phyloP scores from a whole-genome alignment of 2,888 invertebrate genomes.

The Brenthis ino region DNA sequence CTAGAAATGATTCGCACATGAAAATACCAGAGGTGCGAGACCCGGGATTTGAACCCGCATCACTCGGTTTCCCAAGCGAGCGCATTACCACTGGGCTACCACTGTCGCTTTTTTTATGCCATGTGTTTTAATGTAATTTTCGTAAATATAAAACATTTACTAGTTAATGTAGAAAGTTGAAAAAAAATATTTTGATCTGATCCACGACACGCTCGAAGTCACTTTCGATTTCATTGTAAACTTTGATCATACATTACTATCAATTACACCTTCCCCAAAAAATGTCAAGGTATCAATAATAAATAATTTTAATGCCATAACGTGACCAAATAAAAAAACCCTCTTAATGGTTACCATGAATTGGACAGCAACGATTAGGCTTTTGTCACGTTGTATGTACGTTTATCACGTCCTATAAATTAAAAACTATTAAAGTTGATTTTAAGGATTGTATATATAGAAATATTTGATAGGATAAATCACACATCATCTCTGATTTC shows the following conservation, averaged over 20 bases:
- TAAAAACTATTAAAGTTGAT: constrained; percentile 57
- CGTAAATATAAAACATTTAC: too few relatives aligned
- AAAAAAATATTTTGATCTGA: background rate
- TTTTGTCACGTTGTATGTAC: constrained; percentile 67
- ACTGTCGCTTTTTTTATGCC: too few relatives aligned
- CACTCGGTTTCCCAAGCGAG: too few relatives aligned
- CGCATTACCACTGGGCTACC: too few relatives aligned
- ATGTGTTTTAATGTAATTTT: too few relatives aligned
- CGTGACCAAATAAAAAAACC: constrained; percentile 34
- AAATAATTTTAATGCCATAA: constrained; percentile 15
- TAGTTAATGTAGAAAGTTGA: too few relatives aligned
- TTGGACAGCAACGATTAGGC: constrained; percentile 71
- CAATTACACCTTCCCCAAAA: constrained; percentile 20
- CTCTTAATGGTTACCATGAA: constrained; percentile 24
- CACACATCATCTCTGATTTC: constrained; percentile 61
- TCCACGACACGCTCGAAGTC: constrained; percentile 14
- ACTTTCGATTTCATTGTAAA: constrained; percentile 23
- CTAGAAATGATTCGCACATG: too few relatives aligned
- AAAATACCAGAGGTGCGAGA: too few relatives aligned
- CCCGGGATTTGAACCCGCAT: too few relatives aligned
- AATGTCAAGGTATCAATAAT: constrained; percentile 28
- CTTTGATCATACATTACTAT: constrained; percentile 2
- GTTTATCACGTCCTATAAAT: constrained; percentile 60
- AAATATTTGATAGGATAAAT: constrained; percentile 51
- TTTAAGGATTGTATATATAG: constrained; percentile 69